phyloP scores from a whole-genome alignment of 2,888 invertebrate species.

The Anagyrus pseudococci region DNA sequence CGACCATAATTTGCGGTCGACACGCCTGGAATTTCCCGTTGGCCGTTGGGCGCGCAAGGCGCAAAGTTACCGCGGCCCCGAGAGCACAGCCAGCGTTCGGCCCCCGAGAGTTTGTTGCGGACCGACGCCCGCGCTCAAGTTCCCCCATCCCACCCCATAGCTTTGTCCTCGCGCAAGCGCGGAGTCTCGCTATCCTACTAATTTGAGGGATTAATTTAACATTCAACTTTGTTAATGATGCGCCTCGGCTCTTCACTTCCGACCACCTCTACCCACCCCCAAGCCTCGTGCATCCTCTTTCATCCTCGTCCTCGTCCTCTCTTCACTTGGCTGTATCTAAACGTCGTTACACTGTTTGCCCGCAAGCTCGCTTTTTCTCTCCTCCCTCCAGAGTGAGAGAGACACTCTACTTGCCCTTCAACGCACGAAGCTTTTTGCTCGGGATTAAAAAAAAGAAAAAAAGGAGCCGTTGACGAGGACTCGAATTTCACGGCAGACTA shows the following conservation, averaged over 20 bases:
- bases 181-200: constrained; percentile 14
- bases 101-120: constrained; percentile 20
- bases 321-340: no score
- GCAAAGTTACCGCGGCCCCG: constrained; percentile 23
- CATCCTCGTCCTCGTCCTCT: no score
- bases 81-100: not conserved
- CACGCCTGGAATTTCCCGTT: constrained; percentile 25
- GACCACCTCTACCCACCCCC: no score
- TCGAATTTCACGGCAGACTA: no score
- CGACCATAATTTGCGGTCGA: constrained; percentile 35
- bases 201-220: constrained; percentile 33
- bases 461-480: no score
- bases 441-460: no score
- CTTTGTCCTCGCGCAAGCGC: not conserved
- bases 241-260: not conserved
- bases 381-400: no score
- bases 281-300: constrained; percentile 3
- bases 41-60: not conserved
- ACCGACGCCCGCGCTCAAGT: not conserved
- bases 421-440: no score
- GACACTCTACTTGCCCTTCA: no score
- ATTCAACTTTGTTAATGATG: constrained; percentile 23
- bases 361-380: no score
- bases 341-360: no score
- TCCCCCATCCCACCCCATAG: no score